phyloP scores from a whole-genome alignment of 1,140 invertebrate genomes.

The Bicyclus anynana region DNA sequence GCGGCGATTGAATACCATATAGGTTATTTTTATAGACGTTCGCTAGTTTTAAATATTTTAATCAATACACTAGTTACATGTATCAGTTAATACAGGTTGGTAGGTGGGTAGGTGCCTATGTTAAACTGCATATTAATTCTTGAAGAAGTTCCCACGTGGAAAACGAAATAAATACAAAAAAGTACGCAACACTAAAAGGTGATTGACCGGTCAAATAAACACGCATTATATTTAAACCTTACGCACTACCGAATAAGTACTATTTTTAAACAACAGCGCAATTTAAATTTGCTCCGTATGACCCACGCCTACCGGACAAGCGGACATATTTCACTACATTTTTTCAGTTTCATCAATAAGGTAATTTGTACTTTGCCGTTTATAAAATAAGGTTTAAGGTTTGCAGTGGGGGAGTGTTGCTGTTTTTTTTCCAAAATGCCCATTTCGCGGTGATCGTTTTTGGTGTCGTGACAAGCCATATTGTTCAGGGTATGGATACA shows the following conservation, averaged over 20 bases:
- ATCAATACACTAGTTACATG: too few relatives aligned
- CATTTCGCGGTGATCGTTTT: slow-evolving; percentile 50
- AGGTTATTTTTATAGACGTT: too few relatives aligned
- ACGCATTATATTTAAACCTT: slow-evolving; percentile 29
- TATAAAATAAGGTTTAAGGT: slow-evolving; percentile 23
- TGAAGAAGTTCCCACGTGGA: background rate
- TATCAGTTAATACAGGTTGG: too few relatives aligned
- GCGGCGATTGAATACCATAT: too few relatives aligned
- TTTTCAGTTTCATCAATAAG: slow-evolving; percentile 30
- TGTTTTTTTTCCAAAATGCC: slow-evolving; percentile 20
- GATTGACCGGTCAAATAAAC: slow-evolving; percentile 41
- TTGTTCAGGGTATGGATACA: slow-evolving; percentile 65
- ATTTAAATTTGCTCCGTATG: slow-evolving; percentile 43
- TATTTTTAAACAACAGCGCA: slow-evolving; percentile 38
- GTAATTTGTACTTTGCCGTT: slow-evolving; percentile 8
- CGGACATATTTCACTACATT: slow-evolving; percentile 62
- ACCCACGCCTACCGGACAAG: slow-evolving; percentile 70
- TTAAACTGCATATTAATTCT: background rate
- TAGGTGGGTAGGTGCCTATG: background rate
- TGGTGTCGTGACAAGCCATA: slow-evolving; percentile 68
- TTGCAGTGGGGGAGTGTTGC: background rate
- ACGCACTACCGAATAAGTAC: slow-evolving; percentile 37
- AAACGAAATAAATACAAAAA: slow-evolving; percentile 6
- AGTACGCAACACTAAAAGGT: slow-evolving; percentile 30
- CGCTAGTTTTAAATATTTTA: too few relatives aligned